Evolutionary conservation across 2,888 invertebrate genomes (phyloP), one percentile per base, ranked within the genome.

Genomic region (Corbicula japonica): DNA sequence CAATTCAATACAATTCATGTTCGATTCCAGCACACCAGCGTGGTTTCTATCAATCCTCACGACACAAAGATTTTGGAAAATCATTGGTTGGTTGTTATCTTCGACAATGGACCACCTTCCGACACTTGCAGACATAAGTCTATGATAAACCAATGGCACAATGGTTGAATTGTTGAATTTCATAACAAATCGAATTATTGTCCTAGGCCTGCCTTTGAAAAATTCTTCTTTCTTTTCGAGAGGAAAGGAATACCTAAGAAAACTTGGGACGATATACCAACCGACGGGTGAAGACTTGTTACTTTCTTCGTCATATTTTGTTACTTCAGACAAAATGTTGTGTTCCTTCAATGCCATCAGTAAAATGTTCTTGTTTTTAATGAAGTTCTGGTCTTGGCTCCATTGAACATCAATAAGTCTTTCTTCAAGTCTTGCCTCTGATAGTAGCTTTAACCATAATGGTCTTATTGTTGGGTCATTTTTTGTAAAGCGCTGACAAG

Each of bases 201-300:
- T 34, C 2, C 1, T 23, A 23, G n/a, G 23, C 23, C n/a, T 35
- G 2, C 21, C 38, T 30, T 21, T 21, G 5, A 35, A 18, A 38
- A 32, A 38, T 12, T 23, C 38, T 12, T 46, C 32, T 48, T 60
- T 46, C 21, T 58, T 48, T 30, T 56, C 56, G 23, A 32, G 58
- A 32, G 35, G 23, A 32, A 15, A 21, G 2, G 3, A n/a, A 3
- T 30, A 23, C 12, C 41, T 44, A 1, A 71, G 44, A 2, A 71
- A 62, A 30, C 71, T 71, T 0, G 71, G 71, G 1, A 71, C 71
- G 6, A 71, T 35, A 44, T 26, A 71, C 38, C 50, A 71, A 32
- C 48, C 62, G 10, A 71, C 54, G 18, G 54, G 54, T n/a, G 41
- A 34, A 1, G 44, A 32, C 1, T 62, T 18, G 12, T 62, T 30